These are phyloP conservation scores for Porites evermanni DNA, from an alignment of 92 coral and sea anemone species.

Conservation along the genomic window DNA sequence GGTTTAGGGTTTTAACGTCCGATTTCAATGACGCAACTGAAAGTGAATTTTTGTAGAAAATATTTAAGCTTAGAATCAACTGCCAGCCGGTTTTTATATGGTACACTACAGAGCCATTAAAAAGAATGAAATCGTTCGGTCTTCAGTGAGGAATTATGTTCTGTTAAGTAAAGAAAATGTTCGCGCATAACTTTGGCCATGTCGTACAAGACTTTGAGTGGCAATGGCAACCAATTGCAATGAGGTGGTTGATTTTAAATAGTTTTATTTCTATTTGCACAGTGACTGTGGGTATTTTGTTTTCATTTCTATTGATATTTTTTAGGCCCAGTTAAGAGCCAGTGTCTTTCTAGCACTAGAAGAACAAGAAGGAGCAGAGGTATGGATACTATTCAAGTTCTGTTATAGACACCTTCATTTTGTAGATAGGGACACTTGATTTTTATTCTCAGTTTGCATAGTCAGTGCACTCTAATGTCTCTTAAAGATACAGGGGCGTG, in stretches of 20 bases:
- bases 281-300: background rate
- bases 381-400: conserved; percentile 4
- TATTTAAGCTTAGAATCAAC: too few relatives aligned
- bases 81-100: background rate
- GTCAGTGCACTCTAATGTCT: too few relatives aligned
- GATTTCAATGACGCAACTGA: background rate
- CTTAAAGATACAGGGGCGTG: too few relatives aligned
- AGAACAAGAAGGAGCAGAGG: conserved; percentile 94
- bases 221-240: too few relatives aligned
- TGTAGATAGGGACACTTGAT: background rate
- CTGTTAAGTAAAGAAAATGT: too few relatives aligned
- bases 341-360: conserved; percentile 95
- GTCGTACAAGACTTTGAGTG: too few relatives aligned
- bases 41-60: background rate
- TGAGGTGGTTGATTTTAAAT: too few relatives aligned
- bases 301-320: background rate
- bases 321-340: conserved; percentile 96
- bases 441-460: too few relatives aligned
- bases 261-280: too few relatives aligned
- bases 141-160: too few relatives aligned
- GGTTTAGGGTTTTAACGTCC: background rate
- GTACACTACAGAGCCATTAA: background rate
- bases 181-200: too few relatives aligned
- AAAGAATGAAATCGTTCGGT: too few relatives aligned
- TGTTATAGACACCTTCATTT: background rate